Conservation (phyloP, 1,140 invertebrate genomes). For the Marisa cornuarietis region DNA sequence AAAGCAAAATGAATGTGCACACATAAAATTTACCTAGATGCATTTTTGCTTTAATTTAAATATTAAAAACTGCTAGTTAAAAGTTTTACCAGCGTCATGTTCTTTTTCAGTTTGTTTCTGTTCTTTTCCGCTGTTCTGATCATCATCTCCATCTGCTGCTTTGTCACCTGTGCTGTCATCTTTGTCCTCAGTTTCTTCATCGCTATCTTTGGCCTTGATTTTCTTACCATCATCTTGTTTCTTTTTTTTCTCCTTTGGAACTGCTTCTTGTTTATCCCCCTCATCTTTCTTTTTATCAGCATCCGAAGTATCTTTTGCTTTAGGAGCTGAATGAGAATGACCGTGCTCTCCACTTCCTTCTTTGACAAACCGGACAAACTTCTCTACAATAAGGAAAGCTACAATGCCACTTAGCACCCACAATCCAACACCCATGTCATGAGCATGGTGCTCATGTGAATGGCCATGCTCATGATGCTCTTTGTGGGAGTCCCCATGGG, state of each 20-base stretch:
- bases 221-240: slow-evolving; percentile 32
- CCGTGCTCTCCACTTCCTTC: slow-evolving; percentile 71
- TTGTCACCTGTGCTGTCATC: slow-evolving; percentile 35
- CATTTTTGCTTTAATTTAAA: too few species aligned
- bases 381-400: slow-evolving; percentile 91
- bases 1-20: too few species aligned
- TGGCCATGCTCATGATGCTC: slow-evolving; percentile 70
- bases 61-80: too few species aligned
- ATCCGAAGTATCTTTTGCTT: slow-evolving; percentile 36
- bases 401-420: slow-evolving; percentile 92
- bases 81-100: neutral
- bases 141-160: neutral
- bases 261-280: slow-evolving; percentile 35
- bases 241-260: slow-evolving; percentile 42
- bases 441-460: slow-evolving; percentile 38
- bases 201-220: slow-evolving; percentile 30
- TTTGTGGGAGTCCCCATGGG: slow-evolving; percentile 67
- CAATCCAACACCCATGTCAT: slow-evolving; percentile 85
- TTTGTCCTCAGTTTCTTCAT: slow-evolving; percentile 27
- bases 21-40: too few species aligned
- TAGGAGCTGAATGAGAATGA: slow-evolving; percentile 58
- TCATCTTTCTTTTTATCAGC: slow-evolving; percentile 38
- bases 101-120: slow-evolving; percentile 6
- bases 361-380: slow-evolving; percentile 89
- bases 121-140: neutral